Evolutionary conservation across 2,888 invertebrate species (phyloP), one percentile per base, ranked within the genome.

Genomic region (Hanleya hanleyi): DNA sequence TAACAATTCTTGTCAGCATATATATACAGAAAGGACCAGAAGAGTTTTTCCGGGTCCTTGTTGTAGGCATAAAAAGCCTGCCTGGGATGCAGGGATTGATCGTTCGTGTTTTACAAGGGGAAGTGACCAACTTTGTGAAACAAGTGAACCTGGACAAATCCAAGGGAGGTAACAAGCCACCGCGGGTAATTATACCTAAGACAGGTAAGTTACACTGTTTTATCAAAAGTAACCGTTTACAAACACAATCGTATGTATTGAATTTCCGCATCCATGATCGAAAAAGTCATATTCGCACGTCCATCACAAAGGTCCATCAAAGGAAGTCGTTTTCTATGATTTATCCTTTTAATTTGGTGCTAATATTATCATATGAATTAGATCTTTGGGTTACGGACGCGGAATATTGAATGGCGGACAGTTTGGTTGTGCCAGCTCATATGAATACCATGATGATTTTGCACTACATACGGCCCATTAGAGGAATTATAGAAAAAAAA

Each of bases 121-220:
- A 85, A 51, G 84, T 83, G 7, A 71, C 77, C 0, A 83, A 80
- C 67, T 86, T 86, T 70, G 80, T 86, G 29, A 74, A 76, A 9
- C 81, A 82, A 68, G 77, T 80, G 7, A 80, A 81, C 15, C 76
- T 78, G 12, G 83, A 76, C 0, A 73, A 77, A 37, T 77, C 77
- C 26, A 67, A 62, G 6, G 71, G 50, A 9, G 76, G 76, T n/a
- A 70, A 69, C 3, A 80, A 76, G 66, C 73, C 73, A n/a, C 77
- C 77, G 3, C 73, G 69, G 22, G 81, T 85, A 32, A 73, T 70
- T 5, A 71, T 86, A 1, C 85, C 86, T 1, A 77, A 82, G 66
- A 77, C 71, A 77, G 86, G 86, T 83, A 67, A 57, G 72, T 35
- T 29, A 26, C 9, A 29, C n/a, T 22, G 12, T 49, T 50, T 47